phyloP scores from a whole-genome alignment of 2,888 invertebrate species.

The Temnothorax ravouxi region DNA sequence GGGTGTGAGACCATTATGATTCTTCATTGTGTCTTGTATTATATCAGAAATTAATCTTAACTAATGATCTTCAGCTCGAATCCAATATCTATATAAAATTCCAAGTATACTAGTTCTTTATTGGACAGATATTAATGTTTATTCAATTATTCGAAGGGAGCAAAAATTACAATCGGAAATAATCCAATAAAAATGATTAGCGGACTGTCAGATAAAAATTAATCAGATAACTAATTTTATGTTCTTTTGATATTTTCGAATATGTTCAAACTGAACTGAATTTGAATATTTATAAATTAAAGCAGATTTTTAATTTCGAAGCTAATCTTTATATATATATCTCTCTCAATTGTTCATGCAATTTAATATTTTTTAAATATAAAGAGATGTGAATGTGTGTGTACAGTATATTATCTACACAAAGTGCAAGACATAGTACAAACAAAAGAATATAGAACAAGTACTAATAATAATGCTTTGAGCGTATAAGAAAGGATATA shows the following conservation, averaged over 20 bases:
- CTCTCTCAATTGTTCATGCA: not conserved
- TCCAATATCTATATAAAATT: not conserved
- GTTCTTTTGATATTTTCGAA: not conserved
- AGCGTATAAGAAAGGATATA: conserved; percentile 14
- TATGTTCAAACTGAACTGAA: not conserved
- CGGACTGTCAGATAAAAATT: not conserved
- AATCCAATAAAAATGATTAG: not conserved
- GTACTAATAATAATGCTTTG: conserved; percentile 1
- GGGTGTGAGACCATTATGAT: not conserved
- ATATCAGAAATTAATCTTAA: not conserved
- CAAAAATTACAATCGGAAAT: not conserved
- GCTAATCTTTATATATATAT: not conserved
- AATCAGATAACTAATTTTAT: not conserved
- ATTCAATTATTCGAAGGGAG: not conserved
- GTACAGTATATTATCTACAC: not conserved
- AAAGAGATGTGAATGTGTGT: not conserved
- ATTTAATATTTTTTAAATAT: not conserved
- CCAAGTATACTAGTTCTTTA: not conserved
- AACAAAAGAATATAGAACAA: not conserved
- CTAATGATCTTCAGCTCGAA: not conserved
- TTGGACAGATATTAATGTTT: not conserved
- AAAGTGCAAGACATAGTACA: not conserved
- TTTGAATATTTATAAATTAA: not conserved
- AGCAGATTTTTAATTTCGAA: conserved; percentile 9
- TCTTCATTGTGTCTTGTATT: too few relatives aligned